Percentiles rank a stretch among this genome's conserved stretches.
Conservation (phyloP, 2,888 invertebrate species). For the Idaea aversata region DNA sequence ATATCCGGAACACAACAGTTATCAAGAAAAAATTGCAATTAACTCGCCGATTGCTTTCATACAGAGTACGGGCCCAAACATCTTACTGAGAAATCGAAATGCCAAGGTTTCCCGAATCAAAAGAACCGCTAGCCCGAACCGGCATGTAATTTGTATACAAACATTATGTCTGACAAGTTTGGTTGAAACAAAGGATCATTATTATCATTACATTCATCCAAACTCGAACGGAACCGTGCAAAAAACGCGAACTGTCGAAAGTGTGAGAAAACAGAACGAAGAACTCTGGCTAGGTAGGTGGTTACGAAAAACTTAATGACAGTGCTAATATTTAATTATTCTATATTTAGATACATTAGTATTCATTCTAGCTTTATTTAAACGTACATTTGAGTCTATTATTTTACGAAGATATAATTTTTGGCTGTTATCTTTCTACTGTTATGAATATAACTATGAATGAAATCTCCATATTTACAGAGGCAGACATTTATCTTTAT, state of each 20-base stretch:
- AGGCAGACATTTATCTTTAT: too few species aligned
- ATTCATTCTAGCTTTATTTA: not conserved
- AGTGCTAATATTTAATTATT: not conserved
- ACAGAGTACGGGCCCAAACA: not conserved
- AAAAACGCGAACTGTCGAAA: not conserved
- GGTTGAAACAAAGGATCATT: not conserved
- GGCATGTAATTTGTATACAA: conserved; percentile 13
- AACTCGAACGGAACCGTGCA: not conserved
- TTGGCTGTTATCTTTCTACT: not conserved
- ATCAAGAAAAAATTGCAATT: too few species aligned
- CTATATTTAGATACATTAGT: not conserved
- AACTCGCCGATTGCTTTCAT: too few species aligned
- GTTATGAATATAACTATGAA: not conserved
- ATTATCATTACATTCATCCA: not conserved
- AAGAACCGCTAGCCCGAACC: conserved; percentile 7
- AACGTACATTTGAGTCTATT: not conserved
- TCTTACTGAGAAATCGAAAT: conserved; percentile 18
- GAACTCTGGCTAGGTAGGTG: not conserved
- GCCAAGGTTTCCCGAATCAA: conserved; percentile 17
- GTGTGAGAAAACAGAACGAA: not conserved
- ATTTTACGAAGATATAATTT: not conserved
- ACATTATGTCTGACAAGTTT: conserved; percentile 1
- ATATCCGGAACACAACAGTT: too few species aligned
- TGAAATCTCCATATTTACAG: not conserved
- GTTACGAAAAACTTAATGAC: not conserved